phyloP scores from a whole-genome alignment of 2,888 invertebrate genomes.

The Ichneumoninae sp. region DNA sequence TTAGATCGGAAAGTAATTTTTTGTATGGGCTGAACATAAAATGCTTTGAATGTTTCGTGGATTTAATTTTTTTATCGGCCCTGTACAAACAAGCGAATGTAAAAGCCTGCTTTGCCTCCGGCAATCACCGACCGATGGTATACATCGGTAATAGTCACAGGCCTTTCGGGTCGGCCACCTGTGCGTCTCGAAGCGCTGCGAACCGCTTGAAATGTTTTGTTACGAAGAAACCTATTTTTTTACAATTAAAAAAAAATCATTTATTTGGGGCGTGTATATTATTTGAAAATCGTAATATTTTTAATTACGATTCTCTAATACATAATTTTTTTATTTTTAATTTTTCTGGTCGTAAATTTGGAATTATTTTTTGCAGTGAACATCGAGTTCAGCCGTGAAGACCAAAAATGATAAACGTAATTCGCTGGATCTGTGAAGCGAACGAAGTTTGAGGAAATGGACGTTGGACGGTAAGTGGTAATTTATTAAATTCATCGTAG shows the following conservation, averaged over 20 bases:
- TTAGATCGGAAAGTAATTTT: neutral
- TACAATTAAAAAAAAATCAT: neutral
- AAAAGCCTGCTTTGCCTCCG: neutral
- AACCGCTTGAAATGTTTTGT: neutral
- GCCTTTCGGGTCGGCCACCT: conserved; percentile 7
- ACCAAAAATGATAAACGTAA: no score
- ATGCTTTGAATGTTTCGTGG: neutral
- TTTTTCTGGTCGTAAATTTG: no score
- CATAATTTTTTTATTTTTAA: neutral
- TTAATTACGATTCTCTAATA: no score
- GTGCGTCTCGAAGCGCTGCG: conserved; percentile 16
- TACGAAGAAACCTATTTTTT: neutral
- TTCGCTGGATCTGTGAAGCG: no score
- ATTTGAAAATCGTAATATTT: neutral
- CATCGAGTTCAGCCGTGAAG: no score
- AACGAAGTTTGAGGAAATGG: no score
- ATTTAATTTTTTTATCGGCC: neutral
- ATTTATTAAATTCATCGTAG: no score
- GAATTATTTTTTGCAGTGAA: no score
- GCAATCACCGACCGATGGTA: conserved; percentile 35
- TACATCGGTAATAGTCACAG: conserved; percentile 4
- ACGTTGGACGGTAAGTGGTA: no score
- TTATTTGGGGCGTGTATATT: neutral
- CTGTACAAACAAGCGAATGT: neutral
- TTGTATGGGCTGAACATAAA: neutral